Conservation (phyloP, 1,140 invertebrate species). For the Heliconius eleuchia region DNA sequence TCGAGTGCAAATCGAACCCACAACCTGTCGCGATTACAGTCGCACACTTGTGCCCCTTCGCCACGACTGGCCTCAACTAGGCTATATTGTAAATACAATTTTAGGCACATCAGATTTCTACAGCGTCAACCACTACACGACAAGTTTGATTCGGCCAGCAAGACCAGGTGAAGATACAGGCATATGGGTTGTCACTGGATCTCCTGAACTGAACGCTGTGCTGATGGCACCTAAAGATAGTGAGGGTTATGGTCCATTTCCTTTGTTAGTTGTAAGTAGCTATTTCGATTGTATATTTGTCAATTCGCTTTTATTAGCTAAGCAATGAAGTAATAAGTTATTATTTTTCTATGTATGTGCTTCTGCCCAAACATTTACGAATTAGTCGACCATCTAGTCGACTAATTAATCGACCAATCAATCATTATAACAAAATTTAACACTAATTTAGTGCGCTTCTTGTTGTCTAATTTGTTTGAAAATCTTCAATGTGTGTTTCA, state of each 20-base stretch:
- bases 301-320: too few relatives aligned
- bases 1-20: not conserved
- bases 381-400: too few relatives aligned
- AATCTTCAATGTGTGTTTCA: too few relatives aligned
- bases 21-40: not conserved
- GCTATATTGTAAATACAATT: slow-evolving; percentile 9
- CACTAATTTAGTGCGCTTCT: too few relatives aligned
- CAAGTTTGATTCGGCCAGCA: slow-evolving; percentile 35
- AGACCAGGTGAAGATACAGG: slow-evolving; percentile 28
- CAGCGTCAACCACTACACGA: slow-evolving; percentile 47
- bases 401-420: too few relatives aligned
- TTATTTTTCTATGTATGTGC: too few relatives aligned
- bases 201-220: slow-evolving; percentile 35
- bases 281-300: not conserved
- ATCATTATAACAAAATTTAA: too few relatives aligned
- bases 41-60: not conserved
- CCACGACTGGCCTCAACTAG: not conserved
- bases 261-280: not conserved
- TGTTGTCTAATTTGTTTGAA: too few relatives aligned
- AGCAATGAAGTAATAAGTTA: too few relatives aligned
- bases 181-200: slow-evolving; percentile 34
- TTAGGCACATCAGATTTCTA: slow-evolving; percentile 54
- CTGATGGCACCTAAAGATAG: slow-evolving; percentile 16
- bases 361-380: too few relatives aligned
- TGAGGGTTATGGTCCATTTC: slow-evolving; percentile 7